Percentiles rank a stretch among this genome's conserved stretches.
phyloP scores from a whole-genome alignment of 2,113 vertebrate genomes.

The Archocentrus centrarchus region DNA sequence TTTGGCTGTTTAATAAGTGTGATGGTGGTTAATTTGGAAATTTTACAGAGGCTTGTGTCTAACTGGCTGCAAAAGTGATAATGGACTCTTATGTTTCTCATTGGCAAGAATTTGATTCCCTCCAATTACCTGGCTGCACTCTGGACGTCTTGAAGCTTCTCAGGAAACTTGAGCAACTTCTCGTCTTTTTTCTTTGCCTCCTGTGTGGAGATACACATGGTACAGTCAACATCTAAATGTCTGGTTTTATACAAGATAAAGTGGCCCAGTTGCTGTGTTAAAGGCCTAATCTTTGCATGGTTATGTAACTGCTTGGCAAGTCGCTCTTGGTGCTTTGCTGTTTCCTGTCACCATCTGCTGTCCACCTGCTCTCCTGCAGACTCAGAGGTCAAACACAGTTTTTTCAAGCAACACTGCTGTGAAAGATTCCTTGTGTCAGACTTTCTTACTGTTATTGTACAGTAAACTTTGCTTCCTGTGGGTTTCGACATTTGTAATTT shows the following conservation, averaged over 20 bases:
- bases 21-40: neutral
- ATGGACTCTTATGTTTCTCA: conserved; percentile 1
- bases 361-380: conserved; percentile 27
- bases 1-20: neutral
- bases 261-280: neutral
- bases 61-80: neutral
- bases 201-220: conserved; percentile 69
- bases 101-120: neutral
- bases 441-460: neutral
- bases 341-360: conserved; percentile 63
- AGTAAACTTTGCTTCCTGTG: neutral
- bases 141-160: conserved; percentile 89
- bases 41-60: neutral
- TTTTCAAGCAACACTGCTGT: neutral
- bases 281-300: conserved; percentile 1
- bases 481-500: neutral
- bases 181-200: conserved; percentile 97
- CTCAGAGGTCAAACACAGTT: neutral
- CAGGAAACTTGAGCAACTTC: conserved; percentile 89
- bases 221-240: neutral
- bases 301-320: conserved; percentile 41
- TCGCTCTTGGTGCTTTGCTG: conserved; percentile 22
- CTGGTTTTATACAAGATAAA: neutral
- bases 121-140: conserved; percentile 88
- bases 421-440: neutral